Conservation (phyloP, 2,113 vertebrate species). For the Hymenochirus boettgeri region DNA sequence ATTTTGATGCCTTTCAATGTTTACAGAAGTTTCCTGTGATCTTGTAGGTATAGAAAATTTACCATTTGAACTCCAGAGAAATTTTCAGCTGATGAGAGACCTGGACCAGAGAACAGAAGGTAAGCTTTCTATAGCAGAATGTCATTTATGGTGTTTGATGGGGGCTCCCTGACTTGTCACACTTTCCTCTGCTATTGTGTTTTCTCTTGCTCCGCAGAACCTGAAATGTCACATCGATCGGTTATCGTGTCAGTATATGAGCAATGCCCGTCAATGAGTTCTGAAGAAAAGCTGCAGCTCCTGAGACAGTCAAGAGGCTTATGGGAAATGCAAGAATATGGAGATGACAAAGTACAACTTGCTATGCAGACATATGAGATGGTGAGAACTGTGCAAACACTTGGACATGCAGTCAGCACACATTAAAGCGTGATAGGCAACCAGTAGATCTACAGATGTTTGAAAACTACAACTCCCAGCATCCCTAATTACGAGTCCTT, state of each 20-base stretch:
- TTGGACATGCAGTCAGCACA: no score
- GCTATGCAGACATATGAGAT: constrained; percentile 98
- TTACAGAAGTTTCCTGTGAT: no score
- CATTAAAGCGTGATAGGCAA: no score
- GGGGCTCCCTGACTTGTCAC: no score
- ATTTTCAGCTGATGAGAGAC: constrained; percentile 96
- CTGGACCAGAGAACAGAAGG: constrained; percentile 94
- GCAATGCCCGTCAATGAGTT: constrained; percentile 82
- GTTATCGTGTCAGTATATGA: constrained; percentile 89
- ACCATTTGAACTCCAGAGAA: constrained; percentile 92
- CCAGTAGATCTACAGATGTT: no score
- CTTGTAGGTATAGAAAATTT: constrained; percentile 89
- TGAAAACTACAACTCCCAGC: no score
- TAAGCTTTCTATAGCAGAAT: no score
- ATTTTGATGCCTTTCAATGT: no score
- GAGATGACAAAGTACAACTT: constrained; percentile 96
- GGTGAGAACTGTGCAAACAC: constrained; percentile 77
- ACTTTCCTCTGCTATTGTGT: constrained; percentile 32
- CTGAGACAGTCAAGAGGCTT: no score
- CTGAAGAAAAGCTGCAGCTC: constrained; percentile 86
- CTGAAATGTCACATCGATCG: constrained; percentile 92
- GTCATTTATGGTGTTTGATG: no score
- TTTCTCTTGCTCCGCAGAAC: no score
- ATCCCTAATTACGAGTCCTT: no score
- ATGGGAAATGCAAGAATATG: constrained; percentile 96